Percentiles rank a stretch among this genome's conserved stretches.
These are phyloP conservation scores for Euura lappo DNA, from an alignment of 1,140 invertebrate genomes.

Conservation along the genomic window DNA sequence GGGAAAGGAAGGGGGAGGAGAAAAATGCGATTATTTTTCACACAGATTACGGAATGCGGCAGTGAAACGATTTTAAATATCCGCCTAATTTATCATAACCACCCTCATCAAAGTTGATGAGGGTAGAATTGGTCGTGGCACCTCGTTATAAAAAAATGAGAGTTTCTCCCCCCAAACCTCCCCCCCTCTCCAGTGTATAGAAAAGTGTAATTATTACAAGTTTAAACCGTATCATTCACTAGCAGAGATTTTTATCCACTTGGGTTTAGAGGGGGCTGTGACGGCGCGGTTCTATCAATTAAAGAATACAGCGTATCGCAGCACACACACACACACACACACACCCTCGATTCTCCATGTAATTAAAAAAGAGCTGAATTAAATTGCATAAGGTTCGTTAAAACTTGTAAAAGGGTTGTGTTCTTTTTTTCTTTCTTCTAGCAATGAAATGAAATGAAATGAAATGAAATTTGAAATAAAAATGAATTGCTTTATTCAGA, in stretches of 20 bases:
- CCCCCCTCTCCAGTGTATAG: too few species aligned
- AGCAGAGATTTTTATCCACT: neutral
- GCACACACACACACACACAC: too few species aligned
- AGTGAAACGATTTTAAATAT: neutral
- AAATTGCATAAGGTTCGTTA: too few species aligned
- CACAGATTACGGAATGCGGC: too few species aligned
- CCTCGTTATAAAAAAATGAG: neutral
- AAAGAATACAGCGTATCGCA: neutral
- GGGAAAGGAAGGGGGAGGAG: too few species aligned
- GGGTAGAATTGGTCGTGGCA: constrained; percentile 6
- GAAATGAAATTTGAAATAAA: too few species aligned
- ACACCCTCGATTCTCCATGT: too few species aligned
- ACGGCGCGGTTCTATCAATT: neutral
- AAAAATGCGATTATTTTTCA: too few species aligned
- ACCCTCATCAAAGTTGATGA: constrained; percentile 2
- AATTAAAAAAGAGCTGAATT: too few species aligned
- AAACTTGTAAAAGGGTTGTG: too few species aligned
- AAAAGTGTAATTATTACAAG: neutral
- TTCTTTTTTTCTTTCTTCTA: neutral
- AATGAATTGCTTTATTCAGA: too few species aligned
- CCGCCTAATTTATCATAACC: neutral
- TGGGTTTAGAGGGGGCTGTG: neutral
- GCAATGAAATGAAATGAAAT: neutral
- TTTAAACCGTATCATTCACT: neutral
- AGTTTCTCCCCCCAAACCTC: neutral